Conservation (phyloP, 2,888 invertebrate genomes). For the Hesperia comma region DNA sequence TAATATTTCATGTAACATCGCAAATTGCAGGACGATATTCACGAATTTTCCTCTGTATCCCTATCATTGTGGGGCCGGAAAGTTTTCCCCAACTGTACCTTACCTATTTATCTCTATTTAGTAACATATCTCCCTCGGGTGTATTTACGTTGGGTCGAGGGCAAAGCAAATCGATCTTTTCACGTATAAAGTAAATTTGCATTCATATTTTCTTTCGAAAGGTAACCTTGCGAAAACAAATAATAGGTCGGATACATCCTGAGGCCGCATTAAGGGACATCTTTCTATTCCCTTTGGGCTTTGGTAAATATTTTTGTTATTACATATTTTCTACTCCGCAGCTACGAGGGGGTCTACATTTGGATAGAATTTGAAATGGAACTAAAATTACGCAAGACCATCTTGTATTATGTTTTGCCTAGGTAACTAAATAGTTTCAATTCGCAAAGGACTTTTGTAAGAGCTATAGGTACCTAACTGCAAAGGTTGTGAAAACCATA, state of each 20-base stretch:
- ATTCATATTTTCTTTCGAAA: constrained; percentile 68
- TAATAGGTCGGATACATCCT: constrained; percentile 80
- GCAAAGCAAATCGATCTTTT: constrained; percentile 57
- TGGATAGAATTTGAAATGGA: constrained; percentile 34
- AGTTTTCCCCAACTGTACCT: constrained; percentile 25
- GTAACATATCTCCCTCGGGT: constrained; percentile 74
- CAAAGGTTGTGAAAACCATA: no score
- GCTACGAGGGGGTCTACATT: constrained; percentile 25
- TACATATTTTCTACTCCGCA: constrained; percentile 44
- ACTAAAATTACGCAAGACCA: constrained; percentile 16
- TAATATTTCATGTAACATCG: not conserved
- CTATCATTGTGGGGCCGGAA: constrained; percentile 13
- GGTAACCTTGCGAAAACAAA: constrained; percentile 73
- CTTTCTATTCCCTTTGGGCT: constrained; percentile 77
- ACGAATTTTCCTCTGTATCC: constrained; percentile 3
- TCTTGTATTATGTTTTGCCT: not conserved
- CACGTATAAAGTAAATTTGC: constrained; percentile 67
- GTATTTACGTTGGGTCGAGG: constrained; percentile 60
- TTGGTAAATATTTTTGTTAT: constrained; percentile 82
- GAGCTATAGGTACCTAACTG: no score
- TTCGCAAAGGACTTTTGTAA: no score
- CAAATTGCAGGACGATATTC: not conserved
- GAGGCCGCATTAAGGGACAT: constrained; percentile 80
- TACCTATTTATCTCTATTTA: constrained; percentile 63
- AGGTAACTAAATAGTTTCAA: not conserved